Conservation (phyloP, 1,140 invertebrate species). For the Nixonia krombeini region DNA sequence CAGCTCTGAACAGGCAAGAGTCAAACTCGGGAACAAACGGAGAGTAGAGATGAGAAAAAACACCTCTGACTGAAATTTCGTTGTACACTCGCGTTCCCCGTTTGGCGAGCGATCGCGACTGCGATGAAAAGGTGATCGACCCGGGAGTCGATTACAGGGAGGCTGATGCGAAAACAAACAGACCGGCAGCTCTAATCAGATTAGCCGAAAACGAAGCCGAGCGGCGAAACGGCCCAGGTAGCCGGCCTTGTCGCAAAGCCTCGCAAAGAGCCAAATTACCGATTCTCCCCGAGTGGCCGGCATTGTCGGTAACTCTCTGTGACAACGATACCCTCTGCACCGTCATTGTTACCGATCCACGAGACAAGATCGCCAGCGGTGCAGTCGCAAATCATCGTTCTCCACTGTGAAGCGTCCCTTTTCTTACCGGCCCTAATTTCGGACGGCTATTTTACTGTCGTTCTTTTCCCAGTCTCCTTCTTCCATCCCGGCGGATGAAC, state of each 20-base stretch:
- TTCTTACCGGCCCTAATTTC: constrained; percentile 12
- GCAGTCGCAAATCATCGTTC: constrained; percentile 1
- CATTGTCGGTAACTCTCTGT: constrained; percentile 2
- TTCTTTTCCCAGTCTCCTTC: constrained; percentile 4
- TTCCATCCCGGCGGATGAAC: constrained; percentile 11
- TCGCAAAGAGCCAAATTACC: neutral
- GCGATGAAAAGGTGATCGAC: no score
- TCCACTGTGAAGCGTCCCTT: constrained; percentile 17
- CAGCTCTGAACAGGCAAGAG: constrained; percentile 23
- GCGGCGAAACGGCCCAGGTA: neutral
- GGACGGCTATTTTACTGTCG: constrained; percentile 5
- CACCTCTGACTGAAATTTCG: no score
- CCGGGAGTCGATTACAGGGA: no score
- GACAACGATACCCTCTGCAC: constrained; percentile 13
- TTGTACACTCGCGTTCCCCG: no score
- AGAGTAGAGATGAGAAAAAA: no score
- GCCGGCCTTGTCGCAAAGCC: neutral
- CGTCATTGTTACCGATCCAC: constrained; percentile 20
- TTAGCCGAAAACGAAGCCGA: neutral
- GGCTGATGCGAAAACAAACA: no score
- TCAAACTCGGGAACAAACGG: constrained; percentile 32
- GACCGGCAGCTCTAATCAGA: neutral
- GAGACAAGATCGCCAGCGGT: constrained; percentile 25
- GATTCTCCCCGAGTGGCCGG: neutral
- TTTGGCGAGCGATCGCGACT: no score